Base-by-base conservation (phyloP, 2,888 invertebrate genomes). In the Sarcophaga carnaria region DNA sequence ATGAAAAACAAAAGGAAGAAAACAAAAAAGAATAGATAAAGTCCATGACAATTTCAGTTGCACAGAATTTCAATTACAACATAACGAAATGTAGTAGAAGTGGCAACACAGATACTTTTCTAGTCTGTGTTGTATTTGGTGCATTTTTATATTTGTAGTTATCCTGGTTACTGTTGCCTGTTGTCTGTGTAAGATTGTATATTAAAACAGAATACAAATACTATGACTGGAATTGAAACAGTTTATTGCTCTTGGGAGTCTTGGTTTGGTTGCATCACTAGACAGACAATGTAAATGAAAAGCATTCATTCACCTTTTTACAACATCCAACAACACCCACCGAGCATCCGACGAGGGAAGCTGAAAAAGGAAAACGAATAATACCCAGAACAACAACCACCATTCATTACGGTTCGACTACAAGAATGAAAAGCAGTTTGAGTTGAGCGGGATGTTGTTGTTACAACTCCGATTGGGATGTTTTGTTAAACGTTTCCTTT, bases 231-330 rank as follows among this genome's bases (percentile, higher is more conserved):
- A 54, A 45, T 69, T 74, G 69, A 62, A 79, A 77, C 67, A 79
- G 85, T 81, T 47, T 69, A 81, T 85, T 85, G 85, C 85, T 70
- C 85, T 64, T 74, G 78, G 78, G 85, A 85, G 81, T 79, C 75
- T 75, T 60, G 27, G 45, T 64, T 75, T 60, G 27, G 54, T 74
- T 70, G 64, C 69, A 70, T 67, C 64, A 64, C 37, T 45, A 20
- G 3, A 66, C 37, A 22, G 49, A 74, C 62, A 83, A 83, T 37
- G 37, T 2, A 37, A 72, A 54, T 22, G 27, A 83, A 78, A 69
- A 54, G 17, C 54, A 54, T 54, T 54, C 72, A 74, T 69, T 69
- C 6, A 54, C 74, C 54, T 63, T 74, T 69, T 78, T 69, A 2
- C 54, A 54, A 54, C 54, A 54, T 54, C 4, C 54, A 5, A 12